These are phyloP conservation scores for Proctacanthus coquilletti DNA, from an alignment of 1,140 invertebrate genomes.

Conservation along the genomic window DNA sequence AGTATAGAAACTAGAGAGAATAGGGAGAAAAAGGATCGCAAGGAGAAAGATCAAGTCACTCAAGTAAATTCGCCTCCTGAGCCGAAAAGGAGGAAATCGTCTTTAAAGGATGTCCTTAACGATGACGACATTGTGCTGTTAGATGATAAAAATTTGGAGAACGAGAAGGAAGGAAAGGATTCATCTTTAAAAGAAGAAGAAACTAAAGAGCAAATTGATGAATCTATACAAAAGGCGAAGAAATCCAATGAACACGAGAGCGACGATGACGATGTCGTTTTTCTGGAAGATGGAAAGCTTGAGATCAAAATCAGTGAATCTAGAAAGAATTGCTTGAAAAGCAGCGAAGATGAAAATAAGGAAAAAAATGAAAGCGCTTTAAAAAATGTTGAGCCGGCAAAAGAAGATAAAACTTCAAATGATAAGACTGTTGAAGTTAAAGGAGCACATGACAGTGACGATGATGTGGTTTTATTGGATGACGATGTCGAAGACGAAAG, in stretches of 20 bases:
- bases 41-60: neutral
- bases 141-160: no score
- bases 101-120: neutral
- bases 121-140: neutral
- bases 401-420: neutral
- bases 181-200: neutral
- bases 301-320: no score
- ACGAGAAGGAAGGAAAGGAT: no score
- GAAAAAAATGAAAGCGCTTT: neutral
- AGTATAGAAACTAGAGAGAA: neutral
- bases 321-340: no score
- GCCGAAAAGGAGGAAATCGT: neutral
- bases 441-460: neutral
- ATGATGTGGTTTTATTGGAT: neutral
- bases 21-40: neutral
- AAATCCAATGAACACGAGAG: no score
- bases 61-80: neutral
- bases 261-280: constrained; percentile 1
- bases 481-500: neutral
- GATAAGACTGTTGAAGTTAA: neutral
- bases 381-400: neutral
- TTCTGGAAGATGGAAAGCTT: no score
- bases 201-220: neutral
- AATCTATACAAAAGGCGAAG: neutral
- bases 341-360: no score